Base-by-base conservation (phyloP, 2,113 vertebrate genomes). In the Nycticebus coucang region DNA sequence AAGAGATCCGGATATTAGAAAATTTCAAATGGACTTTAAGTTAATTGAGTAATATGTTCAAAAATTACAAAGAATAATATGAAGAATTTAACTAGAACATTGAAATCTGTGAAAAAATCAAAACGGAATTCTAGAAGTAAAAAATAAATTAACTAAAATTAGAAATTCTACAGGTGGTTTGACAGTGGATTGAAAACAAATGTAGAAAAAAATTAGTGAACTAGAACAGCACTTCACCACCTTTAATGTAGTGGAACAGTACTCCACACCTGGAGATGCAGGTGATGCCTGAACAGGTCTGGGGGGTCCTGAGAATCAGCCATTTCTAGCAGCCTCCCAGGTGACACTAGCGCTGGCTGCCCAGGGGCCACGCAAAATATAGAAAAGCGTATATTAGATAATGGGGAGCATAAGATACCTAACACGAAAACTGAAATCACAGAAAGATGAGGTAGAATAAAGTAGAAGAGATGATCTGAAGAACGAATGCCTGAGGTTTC, bases 141-240 rank as follows among this genome's bases (percentile, higher is more conserved):
- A 85, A 94, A 96, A 81, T 15, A 75, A 37, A 93, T 21, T 37
- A 50, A 86, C 33, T 45, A 88, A 91, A 81, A 57, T 78, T 55
- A 82, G 28, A 78, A 87, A 92, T 37, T 50, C 12, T 12, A 66
- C 14, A 78, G 15, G 30, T 28, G 26, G 17, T 59, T 87, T 87
- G 33, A 77, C 5, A 68, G 30, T 22, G 66, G n/a, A 89, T 41
- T 72, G 57, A 41, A 85, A 77, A 85, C 4, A 84, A 57, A 89
- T 18, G 26, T 55, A 68, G 45, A 74, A 19, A 72, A 72, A 30
- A 30, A 55, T n/a, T 28, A 19, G 50, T 86, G n/a, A 89, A 53
- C 30, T 37, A 77, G 33, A 62, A 75, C 0, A 53, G 50, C 22
- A 22, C 15, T n/a, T 80, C 72, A 66, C 37, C 57, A 62, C 71